Conservation (phyloP, 2,888 invertebrate genomes). For the Ophion ventricosus region DNA sequence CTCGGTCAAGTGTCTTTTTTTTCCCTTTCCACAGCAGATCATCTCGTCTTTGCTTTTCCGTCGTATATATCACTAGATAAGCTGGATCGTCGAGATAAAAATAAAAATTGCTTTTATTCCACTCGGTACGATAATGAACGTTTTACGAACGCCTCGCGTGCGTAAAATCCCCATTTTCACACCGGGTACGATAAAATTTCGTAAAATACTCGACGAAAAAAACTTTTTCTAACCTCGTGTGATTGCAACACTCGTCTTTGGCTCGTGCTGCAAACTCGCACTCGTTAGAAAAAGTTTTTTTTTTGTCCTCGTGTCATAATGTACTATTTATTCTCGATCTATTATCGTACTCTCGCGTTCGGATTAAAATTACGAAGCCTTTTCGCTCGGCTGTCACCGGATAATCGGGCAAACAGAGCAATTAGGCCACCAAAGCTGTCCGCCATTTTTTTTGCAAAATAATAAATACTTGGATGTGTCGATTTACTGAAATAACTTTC, state of each 20-base stretch:
- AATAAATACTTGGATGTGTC: background rate
- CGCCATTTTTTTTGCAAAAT: conserved; percentile 17
- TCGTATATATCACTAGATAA: background rate
- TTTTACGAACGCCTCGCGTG: too few relatives aligned
- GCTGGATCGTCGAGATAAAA: background rate
- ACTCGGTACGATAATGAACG: too few relatives aligned
- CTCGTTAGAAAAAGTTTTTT: too few relatives aligned
- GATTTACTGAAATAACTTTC: background rate
- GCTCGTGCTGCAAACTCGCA: too few relatives aligned
- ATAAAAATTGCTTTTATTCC: background rate
- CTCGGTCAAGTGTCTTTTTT: conserved; percentile 3
- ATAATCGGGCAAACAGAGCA: conserved; percentile 36
- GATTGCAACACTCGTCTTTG: too few relatives aligned
- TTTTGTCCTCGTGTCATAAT: too few relatives aligned
- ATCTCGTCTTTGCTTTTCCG: conserved; percentile 8
- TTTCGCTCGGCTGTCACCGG: conserved; percentile 13
- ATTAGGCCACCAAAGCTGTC: conserved; percentile 49
- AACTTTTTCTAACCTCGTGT: too few relatives aligned
- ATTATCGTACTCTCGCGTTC: background rate
- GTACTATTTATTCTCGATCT: background rate
- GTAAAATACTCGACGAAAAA: too few relatives aligned
- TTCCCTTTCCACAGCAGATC: conserved; percentile 4
- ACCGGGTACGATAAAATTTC: too few relatives aligned
- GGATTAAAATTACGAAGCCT: conserved; percentile 17
- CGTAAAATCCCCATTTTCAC: too few relatives aligned